Base-by-base conservation (phyloP, 2,113 vertebrate species). In the Callionymus lyra region DNA sequence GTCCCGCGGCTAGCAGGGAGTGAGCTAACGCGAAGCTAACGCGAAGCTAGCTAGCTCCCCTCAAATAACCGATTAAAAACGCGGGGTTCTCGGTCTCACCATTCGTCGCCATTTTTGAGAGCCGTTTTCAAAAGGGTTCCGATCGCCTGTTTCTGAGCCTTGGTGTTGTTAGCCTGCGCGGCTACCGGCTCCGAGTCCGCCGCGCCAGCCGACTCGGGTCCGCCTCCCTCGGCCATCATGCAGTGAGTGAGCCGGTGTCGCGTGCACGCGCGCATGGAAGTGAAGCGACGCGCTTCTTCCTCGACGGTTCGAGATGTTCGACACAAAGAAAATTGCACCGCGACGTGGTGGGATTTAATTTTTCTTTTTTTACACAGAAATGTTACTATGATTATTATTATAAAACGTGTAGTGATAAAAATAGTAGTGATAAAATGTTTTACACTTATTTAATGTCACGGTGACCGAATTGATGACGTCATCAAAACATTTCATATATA, bases 181-280 rank as follows among this genome's bases (percentile, higher is more conserved):
- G 79, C 64, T 34, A 81, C 85, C 70, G 85, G 84, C 70, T 88
- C 84, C 59, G 77, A 74, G 62, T 86, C 85, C 16, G 82, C 78
- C 59, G 82, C 79, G 71, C 76, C 80, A 31, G 83, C 82, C 82
- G 86, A 74, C 55, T 88, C 86, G 74, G 86, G 81, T 86, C 85
- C 86, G 76, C 86, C 86, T 86, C 86, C 86, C 74, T 88, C 86
- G 68, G 86, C 86, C 86, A 88, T 88, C 83, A 77, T 82, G 77
- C 68, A 81, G 72, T 43, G 67, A 83, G 47, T 85, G 67, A 73
- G 64, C 71, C 74, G 72, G 75, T 65, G 50, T 45, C 65, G n/a
- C n/a, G 72, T 58, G 76, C 72, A 70, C 65, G 79, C 70, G 74
- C 72, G 47, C 41, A 42, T 42, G 48, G 38, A 62, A 55, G 49